phyloP scores from a whole-genome alignment of 2,888 invertebrate genomes.

The Drosophila quinaria region DNA sequence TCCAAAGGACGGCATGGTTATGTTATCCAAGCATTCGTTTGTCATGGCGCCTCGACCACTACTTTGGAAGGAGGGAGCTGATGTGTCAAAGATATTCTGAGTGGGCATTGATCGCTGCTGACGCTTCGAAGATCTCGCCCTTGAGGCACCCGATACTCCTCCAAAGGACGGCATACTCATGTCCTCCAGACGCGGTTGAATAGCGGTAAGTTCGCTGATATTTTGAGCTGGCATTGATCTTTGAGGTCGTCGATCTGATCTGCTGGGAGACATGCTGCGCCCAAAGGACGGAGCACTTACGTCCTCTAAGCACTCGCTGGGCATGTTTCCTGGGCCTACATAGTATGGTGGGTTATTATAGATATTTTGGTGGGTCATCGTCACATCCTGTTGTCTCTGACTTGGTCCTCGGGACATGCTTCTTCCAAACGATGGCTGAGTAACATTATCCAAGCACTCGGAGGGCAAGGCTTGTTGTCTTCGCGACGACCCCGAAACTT shows the following conservation, averaged over 20 bases:
- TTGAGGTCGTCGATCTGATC: background rate
- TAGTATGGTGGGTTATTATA: background rate
- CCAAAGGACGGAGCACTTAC: slow-evolving; percentile 37
- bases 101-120: background rate
- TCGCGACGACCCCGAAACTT: background rate
- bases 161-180: slow-evolving; percentile 35
- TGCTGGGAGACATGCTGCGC: background rate
- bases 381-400: background rate
- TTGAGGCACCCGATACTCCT: slow-evolving; percentile 18
- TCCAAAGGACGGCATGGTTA: slow-evolving; percentile 26
- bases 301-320: slow-evolving; percentile 36
- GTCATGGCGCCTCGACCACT: background rate
- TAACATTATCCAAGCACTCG: slow-evolving; percentile 23
- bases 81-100: slow-evolving; percentile 1
- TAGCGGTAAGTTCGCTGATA: slow-evolving; percentile 12
- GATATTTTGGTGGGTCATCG: background rate
- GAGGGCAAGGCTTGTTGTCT: slow-evolving; percentile 1
- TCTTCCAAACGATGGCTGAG: slow-evolving; percentile 33
- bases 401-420: slow-evolving; percentile 23
- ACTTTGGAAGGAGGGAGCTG: background rate
- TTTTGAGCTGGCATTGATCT: slow-evolving; percentile 4
- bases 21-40: slow-evolving; percentile 19
- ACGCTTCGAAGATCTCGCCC: background rate
- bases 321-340: background rate
- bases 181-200: slow-evolving; percentile 28